These are phyloP conservation scores for Xenus cinereus DNA, from an alignment of 2,113 vertebrate genomes.

Conservation along the genomic window DNA sequence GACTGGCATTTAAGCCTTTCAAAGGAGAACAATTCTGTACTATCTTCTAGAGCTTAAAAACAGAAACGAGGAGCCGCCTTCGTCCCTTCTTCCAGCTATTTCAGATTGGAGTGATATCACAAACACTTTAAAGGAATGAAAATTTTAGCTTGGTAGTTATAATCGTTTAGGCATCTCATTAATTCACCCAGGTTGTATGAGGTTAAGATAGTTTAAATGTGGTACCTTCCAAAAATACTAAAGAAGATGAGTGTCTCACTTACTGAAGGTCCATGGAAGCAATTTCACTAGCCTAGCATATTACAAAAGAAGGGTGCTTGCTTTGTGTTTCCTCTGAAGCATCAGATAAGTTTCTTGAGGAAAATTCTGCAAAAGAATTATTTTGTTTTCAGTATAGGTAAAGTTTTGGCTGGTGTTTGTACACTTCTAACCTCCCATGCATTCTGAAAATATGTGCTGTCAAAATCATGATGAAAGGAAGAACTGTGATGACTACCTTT, in stretches of 20 bases:
- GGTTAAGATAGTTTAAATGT: background rate
- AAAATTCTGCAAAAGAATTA: background rate
- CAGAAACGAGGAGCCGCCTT: background rate
- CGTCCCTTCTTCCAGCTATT: background rate
- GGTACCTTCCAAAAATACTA: background rate
- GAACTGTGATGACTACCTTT: background rate
- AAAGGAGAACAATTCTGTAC: background rate
- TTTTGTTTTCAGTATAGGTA: background rate
- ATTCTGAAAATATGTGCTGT: background rate
- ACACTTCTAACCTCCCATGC: background rate
- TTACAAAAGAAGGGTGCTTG: background rate
- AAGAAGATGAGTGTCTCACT: background rate
- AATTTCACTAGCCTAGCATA: background rate
- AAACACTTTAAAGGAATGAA: background rate
- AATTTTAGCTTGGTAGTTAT: background rate
- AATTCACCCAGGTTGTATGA: background rate
- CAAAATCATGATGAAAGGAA: background rate
- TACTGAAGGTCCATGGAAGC: background rate
- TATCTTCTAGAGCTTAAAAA: background rate
- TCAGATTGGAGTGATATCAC: background rate
- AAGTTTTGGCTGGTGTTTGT: background rate
- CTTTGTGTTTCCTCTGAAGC: background rate
- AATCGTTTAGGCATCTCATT: background rate
- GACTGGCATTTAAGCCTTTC: background rate
- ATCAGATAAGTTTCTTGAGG: background rate